Percentiles rank a stretch among this genome's conserved stretches.
Conservation (phyloP, 2,888 invertebrate species). For the Kuschelorhynchus macadamiae region DNA sequence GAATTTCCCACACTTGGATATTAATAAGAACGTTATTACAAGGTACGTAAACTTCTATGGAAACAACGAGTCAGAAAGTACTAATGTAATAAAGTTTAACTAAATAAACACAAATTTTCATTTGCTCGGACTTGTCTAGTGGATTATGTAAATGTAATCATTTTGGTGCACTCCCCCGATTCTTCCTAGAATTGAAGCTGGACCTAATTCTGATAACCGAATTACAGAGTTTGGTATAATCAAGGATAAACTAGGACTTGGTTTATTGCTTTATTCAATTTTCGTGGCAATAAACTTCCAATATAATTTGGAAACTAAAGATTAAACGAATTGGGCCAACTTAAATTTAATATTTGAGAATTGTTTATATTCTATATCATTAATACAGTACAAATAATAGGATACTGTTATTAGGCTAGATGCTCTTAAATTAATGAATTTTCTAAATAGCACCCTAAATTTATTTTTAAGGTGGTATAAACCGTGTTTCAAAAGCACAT, state of each 20-base stretch:
- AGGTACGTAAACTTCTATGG: slow-evolving; percentile 1
- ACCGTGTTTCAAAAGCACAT: too few species aligned
- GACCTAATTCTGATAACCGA: slow-evolving; percentile 32
- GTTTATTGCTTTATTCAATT: slow-evolving; percentile 25
- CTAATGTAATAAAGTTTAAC: slow-evolving; percentile 10
- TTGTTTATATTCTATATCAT: background rate
- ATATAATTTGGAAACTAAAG: too few species aligned
- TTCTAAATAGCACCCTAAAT: too few species aligned
- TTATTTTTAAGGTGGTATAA: background rate
- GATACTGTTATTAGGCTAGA: too few species aligned
- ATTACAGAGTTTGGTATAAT: slow-evolving; percentile 21
- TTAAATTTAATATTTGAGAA: too few species aligned
- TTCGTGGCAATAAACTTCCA: background rate
- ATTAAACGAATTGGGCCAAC: too few species aligned
- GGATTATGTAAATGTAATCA: slow-evolving; percentile 67
- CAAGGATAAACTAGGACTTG: slow-evolving; percentile 11
- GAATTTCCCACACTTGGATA: too few species aligned
- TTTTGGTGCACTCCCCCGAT: slow-evolving; percentile 62
- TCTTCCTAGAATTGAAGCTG: slow-evolving; percentile 45
- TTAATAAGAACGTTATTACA: background rate
- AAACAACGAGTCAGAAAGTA: background rate
- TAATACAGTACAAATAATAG: too few species aligned
- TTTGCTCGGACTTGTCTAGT: slow-evolving; percentile 1
- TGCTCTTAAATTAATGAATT: too few species aligned
- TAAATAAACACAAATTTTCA: slow-evolving; percentile 20